These are phyloP conservation scores for Micromys minutus DNA, from an alignment of 2,113 vertebrate genomes.

Conservation along the genomic window DNA sequence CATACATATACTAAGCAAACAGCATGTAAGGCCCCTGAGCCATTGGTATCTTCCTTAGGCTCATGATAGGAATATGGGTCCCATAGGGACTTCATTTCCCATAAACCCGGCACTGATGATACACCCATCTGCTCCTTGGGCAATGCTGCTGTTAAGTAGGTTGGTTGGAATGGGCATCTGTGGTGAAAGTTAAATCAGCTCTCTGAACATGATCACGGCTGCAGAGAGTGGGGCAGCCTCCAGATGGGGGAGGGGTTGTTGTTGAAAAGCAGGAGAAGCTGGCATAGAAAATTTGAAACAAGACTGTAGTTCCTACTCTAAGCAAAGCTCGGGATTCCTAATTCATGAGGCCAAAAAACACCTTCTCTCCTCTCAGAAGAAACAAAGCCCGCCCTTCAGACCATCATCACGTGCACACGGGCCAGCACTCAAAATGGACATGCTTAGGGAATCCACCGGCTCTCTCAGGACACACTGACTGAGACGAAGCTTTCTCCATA, in stretches of 20 bases:
- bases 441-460: background rate
- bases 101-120: background rate
- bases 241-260: fast-evolving
- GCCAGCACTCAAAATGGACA: background rate
- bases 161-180: background rate
- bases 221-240: background rate
- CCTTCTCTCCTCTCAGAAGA: background rate
- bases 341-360: background rate
- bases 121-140: background rate
- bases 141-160: background rate
- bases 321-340: background rate
- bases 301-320: background rate
- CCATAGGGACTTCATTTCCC: background rate
- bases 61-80: fast-evolving
- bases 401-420: background rate
- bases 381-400: background rate
- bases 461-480: background rate
- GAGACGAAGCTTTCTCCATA: background rate
- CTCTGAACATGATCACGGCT: fast-evolving
- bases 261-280: background rate
- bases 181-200: background rate
- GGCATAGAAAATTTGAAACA: fast-evolving
- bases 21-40: fast-evolving
- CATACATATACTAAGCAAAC: too few species aligned
- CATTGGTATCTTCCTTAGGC: background rate